phyloP scores from a whole-genome alignment of 1,140 invertebrate species.

The Trichonephila clavata region DNA sequence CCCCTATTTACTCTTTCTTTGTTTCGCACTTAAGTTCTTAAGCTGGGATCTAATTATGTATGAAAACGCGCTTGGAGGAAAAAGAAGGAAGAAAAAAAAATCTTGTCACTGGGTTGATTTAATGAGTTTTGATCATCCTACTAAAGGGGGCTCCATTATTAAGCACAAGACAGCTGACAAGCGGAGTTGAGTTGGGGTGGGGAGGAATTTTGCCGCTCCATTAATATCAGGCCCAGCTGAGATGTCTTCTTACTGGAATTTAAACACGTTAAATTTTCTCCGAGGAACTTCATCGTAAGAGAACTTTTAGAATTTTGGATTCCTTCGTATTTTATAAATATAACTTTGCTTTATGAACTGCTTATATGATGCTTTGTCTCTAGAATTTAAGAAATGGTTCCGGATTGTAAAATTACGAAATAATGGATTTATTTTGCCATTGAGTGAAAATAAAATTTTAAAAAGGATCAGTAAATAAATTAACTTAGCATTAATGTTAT shows the following conservation, averaged over 20 bases:
- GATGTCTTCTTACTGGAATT: constrained; percentile 66
- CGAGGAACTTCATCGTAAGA: background rate
- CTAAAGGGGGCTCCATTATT: constrained; percentile 76
- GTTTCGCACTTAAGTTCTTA: constrained; percentile 55
- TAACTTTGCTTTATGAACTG: too few relatives aligned
- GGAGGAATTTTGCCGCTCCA: constrained; percentile 76
- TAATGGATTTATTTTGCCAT: background rate
- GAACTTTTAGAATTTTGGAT: background rate
- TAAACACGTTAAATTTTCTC: constrained; percentile 75
- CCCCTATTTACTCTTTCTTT: constrained; percentile 56
- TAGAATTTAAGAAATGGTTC: background rate
- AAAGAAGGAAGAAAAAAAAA: constrained; percentile 47
- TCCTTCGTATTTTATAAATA: background rate
- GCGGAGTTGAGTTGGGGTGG: constrained; percentile 71
- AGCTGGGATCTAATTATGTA: constrained; percentile 74
- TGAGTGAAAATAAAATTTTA: background rate
- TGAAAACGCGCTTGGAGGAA: constrained; percentile 63
- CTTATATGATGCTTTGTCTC: background rate
- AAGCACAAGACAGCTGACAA: constrained; percentile 76
- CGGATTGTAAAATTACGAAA: background rate
- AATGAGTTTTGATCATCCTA: constrained; percentile 76
- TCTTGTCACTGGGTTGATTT: constrained; percentile 74
- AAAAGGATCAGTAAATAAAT: too few relatives aligned
- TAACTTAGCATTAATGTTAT: too few relatives aligned
- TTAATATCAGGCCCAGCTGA: constrained; percentile 73